These are phyloP conservation scores for Elymnias hypermnestra DNA, from an alignment of 1,140 invertebrate genomes.

Conservation along the genomic window DNA sequence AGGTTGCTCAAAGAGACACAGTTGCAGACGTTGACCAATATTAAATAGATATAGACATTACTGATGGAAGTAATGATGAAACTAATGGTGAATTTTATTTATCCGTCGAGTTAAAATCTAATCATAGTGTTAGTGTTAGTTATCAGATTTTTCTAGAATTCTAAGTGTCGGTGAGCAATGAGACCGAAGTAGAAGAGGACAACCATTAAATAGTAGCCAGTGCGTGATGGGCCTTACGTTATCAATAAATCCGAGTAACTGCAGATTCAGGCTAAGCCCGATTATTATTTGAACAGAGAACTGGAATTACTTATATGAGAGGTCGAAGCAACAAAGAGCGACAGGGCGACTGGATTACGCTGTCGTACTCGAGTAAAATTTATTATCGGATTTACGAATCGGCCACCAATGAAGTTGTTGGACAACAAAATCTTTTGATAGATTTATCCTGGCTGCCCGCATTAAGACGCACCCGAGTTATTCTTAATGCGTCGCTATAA, in stretches of 20 bases:
- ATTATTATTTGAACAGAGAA: slow-evolving; percentile 45
- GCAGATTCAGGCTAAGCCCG: slow-evolving; percentile 53
- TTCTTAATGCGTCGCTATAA: slow-evolving; percentile 66
- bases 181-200: too few relatives aligned
- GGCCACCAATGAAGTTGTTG: slow-evolving; percentile 75
- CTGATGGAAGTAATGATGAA: too few relatives aligned
- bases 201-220: too few relatives aligned
- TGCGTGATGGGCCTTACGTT: too few relatives aligned
- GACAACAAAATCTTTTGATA: slow-evolving; percentile 75
- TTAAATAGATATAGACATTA: too few relatives aligned
- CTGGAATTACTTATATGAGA: slow-evolving; percentile 19
- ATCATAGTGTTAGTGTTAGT: too few relatives aligned
- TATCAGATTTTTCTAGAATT: too few relatives aligned
- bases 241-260: slow-evolving; percentile 47
- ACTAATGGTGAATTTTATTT: too few relatives aligned
- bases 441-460: slow-evolving; percentile 72
- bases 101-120: too few relatives aligned
- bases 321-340: slow-evolving; percentile 67
- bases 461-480: slow-evolving; percentile 61
- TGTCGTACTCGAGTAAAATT: slow-evolving; percentile 74
- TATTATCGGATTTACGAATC: slow-evolving; percentile 75
- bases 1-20: too few relatives aligned
- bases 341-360: slow-evolving; percentile 69
- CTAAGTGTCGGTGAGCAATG: too few relatives aligned
- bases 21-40: too few relatives aligned